These are phyloP conservation scores for Lanius collurio DNA, from an alignment of 2,113 vertebrate genomes.

Conservation along the genomic window DNA sequence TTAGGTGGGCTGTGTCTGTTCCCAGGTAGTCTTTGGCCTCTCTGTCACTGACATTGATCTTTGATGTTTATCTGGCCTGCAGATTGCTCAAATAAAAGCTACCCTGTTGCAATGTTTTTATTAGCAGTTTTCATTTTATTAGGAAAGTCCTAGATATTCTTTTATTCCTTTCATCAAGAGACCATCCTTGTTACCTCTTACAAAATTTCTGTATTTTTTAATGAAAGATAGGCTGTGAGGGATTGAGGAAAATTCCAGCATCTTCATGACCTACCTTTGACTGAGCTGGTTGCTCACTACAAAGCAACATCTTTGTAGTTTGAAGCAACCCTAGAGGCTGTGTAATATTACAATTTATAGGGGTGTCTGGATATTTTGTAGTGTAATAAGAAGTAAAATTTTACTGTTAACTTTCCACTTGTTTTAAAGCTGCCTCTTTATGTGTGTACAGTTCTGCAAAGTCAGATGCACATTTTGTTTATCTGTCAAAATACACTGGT, in stretches of 20 bases:
- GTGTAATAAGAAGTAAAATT: not conserved
- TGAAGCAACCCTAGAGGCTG: not conserved
- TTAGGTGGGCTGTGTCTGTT: not conserved
- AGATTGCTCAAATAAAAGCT: not conserved
- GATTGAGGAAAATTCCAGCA: not conserved
- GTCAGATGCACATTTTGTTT: not conserved
- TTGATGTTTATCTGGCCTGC: not conserved
- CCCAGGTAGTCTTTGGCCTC: not conserved
- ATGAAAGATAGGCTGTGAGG: not conserved
- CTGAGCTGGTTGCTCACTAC: not conserved
- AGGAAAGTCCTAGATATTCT: not conserved
- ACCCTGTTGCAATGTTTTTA: not conserved
- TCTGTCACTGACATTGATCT: not conserved
- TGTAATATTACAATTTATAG: not conserved
- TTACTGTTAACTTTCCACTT: not conserved
- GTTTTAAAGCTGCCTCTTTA: not conserved
- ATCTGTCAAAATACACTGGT: not conserved
- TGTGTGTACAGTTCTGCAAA: not conserved
- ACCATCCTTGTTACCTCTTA: not conserved
- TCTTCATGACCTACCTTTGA: not conserved
- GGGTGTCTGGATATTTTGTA: not conserved
- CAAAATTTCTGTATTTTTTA: not conserved
- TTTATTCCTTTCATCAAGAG: not conserved
- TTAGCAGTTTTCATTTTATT: not conserved
- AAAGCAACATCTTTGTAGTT: not conserved